phyloP scores from a whole-genome alignment of 2,888 invertebrate genomes.

The Busseola fusca region DNA sequence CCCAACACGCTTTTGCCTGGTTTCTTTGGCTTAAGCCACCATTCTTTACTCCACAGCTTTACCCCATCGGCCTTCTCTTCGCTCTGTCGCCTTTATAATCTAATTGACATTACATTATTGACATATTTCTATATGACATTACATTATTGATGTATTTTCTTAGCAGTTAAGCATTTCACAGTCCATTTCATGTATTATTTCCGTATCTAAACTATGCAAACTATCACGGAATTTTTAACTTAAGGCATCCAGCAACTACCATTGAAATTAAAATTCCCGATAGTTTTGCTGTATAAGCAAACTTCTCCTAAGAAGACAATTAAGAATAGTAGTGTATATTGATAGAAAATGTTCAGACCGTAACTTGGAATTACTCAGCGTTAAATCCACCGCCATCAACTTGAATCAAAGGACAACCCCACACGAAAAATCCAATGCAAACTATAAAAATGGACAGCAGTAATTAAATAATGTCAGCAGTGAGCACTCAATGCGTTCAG shows the following conservation, averaged over 20 bases:
- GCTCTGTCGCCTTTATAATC: no score
- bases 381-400: not conserved
- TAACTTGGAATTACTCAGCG: not conserved
- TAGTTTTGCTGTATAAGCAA: not conserved
- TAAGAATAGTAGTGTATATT: not conserved
- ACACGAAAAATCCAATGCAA: slow-evolving; percentile 3
- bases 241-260: not conserved
- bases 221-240: not conserved
- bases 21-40: no score
- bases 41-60: no score
- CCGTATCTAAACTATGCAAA: not conserved
- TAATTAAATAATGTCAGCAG: slow-evolving; percentile 47
- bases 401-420: not conserved
- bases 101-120: no score
- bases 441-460: slow-evolving; percentile 13
- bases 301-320: not conserved
- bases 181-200: not conserved
- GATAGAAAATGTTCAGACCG: not conserved
- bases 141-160: not conserved
- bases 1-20: no score
- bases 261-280: not conserved
- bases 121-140: no score
- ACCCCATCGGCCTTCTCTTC: no score
- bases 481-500: slow-evolving; percentile 32
- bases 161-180: not conserved